Conservation (phyloP, 2,888 invertebrate species). For the Synergus umbraculus region DNA sequence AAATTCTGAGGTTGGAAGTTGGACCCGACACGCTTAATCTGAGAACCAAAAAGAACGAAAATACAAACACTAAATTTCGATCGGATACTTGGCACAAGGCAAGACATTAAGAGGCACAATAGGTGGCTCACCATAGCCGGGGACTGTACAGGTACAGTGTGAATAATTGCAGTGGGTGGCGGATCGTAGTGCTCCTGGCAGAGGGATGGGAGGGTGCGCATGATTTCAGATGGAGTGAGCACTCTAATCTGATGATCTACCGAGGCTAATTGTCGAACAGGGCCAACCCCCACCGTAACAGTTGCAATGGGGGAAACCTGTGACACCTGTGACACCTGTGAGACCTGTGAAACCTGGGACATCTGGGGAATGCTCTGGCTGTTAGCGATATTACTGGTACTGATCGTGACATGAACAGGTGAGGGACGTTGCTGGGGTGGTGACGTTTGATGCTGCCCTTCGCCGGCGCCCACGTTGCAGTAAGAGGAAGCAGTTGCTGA, state of each 20-base stretch:
- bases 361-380: constrained; percentile 62
- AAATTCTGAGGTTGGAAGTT: too few relatives aligned
- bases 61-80: constrained; percentile 63
- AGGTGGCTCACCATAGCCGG: constrained; percentile 78
- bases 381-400: constrained; percentile 66
- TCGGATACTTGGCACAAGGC: constrained; percentile 71
- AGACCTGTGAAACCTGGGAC: constrained; percentile 47
- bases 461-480: constrained; percentile 70
- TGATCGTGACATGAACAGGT: constrained; percentile 62
- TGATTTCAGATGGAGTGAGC: constrained; percentile 93
- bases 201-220: constrained; percentile 93
- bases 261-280: constrained; percentile 78
- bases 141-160: constrained; percentile 78
- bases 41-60: constrained; percentile 57
- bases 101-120: constrained; percentile 76
- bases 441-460: constrained; percentile 72
- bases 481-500: constrained; percentile 62
- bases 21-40: neutral
- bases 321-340: constrained; percentile 62
- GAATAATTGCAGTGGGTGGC: constrained; percentile 79
- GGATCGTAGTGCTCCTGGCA: constrained; percentile 85
- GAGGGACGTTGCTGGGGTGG: constrained; percentile 68
- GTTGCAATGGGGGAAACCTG: constrained; percentile 68
- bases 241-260: constrained; percentile 91
- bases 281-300: constrained; percentile 77